A percentile compares a stretch with the other conserved stretches of the same genome.
phyloP scores from a whole-genome alignment of 2,113 vertebrate genomes.

The Zootoca vivipara region DNA sequence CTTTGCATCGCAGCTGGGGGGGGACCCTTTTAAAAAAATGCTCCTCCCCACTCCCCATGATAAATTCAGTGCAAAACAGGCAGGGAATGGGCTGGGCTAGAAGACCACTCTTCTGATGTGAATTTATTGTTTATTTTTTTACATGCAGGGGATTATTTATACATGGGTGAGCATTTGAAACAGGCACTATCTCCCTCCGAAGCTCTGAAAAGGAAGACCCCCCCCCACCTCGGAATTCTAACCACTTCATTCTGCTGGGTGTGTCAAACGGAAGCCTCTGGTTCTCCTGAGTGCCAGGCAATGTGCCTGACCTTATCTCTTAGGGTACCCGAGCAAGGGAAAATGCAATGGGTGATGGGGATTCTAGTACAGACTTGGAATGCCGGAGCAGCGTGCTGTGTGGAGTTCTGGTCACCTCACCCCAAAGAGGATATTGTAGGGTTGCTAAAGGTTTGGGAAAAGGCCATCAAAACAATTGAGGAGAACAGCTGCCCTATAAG shows the following conservation, averaged over 20 bases:
- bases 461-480: too few relatives aligned
- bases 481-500: too few relatives aligned
- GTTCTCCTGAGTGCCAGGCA: background rate
- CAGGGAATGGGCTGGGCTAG: background rate
- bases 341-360: background rate
- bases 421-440: too few relatives aligned
- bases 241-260: background rate
- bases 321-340: background rate
- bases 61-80: background rate
- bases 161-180: background rate
- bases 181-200: too few relatives aligned
- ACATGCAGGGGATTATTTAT: background rate
- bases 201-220: background rate
- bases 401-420: too few relatives aligned
- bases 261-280: background rate
- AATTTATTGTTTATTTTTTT: too few relatives aligned
- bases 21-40: background rate
- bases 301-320: background rate
- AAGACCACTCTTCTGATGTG: too few relatives aligned
- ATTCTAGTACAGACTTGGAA: background rate
- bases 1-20: background rate
- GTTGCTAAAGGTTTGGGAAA: background rate
- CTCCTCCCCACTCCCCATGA: fast-evolving
- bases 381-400: background rate
- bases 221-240: background rate